phyloP scores from a whole-genome alignment of 2,888 invertebrate species.

The Tiphia femorata region DNA sequence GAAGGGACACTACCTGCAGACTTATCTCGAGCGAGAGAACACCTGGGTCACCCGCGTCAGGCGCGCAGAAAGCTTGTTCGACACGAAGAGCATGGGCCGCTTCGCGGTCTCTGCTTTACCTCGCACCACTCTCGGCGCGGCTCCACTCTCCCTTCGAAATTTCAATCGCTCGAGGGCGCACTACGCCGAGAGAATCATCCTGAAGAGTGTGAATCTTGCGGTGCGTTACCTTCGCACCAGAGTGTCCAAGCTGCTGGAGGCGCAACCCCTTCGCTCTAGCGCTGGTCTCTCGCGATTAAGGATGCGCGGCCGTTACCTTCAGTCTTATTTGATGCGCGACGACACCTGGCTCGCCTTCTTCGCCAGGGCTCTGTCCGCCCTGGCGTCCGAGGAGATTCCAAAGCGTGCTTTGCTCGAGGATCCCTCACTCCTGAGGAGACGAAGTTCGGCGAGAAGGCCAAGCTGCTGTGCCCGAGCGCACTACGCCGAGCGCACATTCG shows the following conservation, averaged over 20 bases:
- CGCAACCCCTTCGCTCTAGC: no score
- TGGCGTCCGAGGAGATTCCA: not conserved
- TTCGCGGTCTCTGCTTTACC: no score
- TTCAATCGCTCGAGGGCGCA: conserved; percentile 21
- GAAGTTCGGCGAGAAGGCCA: not conserved
- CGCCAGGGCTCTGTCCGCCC: not conserved
- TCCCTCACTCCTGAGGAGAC: no score
- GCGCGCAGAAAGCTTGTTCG: no score
- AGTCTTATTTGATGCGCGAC: conserved; percentile 15
- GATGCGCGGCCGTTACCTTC: conserved; percentile 8
- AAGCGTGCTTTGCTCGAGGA: no score
- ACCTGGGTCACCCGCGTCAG: conserved; percentile 13
- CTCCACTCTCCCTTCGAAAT: not conserved
- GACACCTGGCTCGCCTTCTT: conserved; percentile 9
- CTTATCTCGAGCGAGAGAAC: conserved; percentile 22
- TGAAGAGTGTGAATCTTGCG: conserved; percentile 13
- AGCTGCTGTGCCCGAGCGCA: not conserved
- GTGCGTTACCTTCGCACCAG: conserved; percentile 12
- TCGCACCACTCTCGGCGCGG: no score
- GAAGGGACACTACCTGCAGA: conserved; percentile 34
- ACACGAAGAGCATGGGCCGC: no score
- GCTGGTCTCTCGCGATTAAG: not conserved
- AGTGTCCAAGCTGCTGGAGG: not conserved
- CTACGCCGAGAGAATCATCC: conserved; percentile 32
- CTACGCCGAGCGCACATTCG: conserved; percentile 6